Percentiles rank a stretch among this genome's conserved stretches.
These are phyloP conservation scores for Ctenomys sociabilis DNA, from an alignment of 2,113 vertebrate species.

Conservation along the genomic window DNA sequence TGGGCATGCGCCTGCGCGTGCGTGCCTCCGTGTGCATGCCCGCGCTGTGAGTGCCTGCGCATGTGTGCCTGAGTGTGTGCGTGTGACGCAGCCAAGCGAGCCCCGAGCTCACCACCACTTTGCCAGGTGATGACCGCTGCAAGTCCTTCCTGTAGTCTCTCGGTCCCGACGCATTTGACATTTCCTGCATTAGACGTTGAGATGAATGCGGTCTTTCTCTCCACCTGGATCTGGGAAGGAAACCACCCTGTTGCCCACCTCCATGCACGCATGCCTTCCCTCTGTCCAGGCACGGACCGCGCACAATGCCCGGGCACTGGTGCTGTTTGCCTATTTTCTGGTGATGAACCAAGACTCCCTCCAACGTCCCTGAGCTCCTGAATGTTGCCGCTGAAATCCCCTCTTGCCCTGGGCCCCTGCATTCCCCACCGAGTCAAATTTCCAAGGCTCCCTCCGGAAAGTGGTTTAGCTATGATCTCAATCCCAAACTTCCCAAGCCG, in stretches of 20 bases:
- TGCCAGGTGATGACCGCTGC: rapidly evolving
- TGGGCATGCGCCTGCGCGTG: no score
- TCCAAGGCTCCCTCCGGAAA: no score
- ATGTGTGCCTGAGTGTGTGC: not conserved
- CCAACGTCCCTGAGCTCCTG: no score
- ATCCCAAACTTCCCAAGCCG: not conserved
- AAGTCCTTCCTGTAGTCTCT: rapidly evolving
- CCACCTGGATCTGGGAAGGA: not conserved
- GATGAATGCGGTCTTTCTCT: not conserved
- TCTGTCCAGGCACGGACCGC: not conserved
- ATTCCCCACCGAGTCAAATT: no score
- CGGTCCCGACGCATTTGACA: rapidly evolving
- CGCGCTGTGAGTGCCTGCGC: not conserved
- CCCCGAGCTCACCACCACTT: no score
- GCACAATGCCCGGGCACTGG: rapidly evolving
- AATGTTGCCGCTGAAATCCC: no score
- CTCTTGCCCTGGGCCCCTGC: no score
- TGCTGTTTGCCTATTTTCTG: not conserved
- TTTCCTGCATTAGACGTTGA: not conserved
- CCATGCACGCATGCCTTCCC: rapidly evolving
- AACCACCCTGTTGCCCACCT: not conserved
- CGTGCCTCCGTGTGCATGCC: not conserved
- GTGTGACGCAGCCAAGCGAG: not conserved
- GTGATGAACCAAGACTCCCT: not conserved
- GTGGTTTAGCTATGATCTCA: not conserved